Conservation (phyloP, 1,140 invertebrate genomes). For the Radopholus similis region DNA sequence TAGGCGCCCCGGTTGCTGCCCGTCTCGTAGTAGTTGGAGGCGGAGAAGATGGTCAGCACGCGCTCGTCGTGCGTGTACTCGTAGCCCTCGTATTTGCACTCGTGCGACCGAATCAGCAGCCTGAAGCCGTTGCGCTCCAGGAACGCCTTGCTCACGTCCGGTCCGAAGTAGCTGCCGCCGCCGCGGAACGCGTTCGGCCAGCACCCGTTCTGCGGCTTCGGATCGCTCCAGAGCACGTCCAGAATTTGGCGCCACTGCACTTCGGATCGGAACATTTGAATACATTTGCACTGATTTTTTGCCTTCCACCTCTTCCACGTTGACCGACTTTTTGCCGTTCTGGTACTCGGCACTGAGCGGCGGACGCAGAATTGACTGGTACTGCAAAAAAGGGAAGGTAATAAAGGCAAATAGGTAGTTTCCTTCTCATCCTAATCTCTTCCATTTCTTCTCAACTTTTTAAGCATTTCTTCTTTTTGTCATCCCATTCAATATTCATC, state of each 20-base stretch:
- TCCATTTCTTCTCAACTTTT: too few relatives aligned
- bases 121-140: conserved; percentile 71
- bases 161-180: conserved; percentile 83
- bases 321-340: conserved; percentile 44
- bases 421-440: too few relatives aligned
- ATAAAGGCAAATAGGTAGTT: too few relatives aligned
- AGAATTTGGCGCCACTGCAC: conserved; percentile 63
- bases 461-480: too few relatives aligned
- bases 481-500: too few relatives aligned
- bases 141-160: conserved; percentile 76
- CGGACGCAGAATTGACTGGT: conserved; percentile 74
- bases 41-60: conserved; percentile 85
- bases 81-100: conserved; percentile 84
- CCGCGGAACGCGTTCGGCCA: conserved; percentile 78
- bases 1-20: conserved; percentile 87
- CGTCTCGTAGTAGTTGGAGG: conserved; percentile 86
- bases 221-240: conserved; percentile 83
- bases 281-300: conserved; percentile 63
- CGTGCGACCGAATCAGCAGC: conserved; percentile 79
- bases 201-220: conserved; percentile 71
- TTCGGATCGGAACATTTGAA: not conserved
- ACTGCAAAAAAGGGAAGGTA: conserved; percentile 67
- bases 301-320: conserved; percentile 29
- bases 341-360: conserved; percentile 63
- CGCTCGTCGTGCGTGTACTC: conserved; percentile 78